Percentiles rank a stretch among this genome's conserved stretches.
phyloP scores from a whole-genome alignment of 1,140 invertebrate genomes.

The Heterodera schachtii region DNA sequence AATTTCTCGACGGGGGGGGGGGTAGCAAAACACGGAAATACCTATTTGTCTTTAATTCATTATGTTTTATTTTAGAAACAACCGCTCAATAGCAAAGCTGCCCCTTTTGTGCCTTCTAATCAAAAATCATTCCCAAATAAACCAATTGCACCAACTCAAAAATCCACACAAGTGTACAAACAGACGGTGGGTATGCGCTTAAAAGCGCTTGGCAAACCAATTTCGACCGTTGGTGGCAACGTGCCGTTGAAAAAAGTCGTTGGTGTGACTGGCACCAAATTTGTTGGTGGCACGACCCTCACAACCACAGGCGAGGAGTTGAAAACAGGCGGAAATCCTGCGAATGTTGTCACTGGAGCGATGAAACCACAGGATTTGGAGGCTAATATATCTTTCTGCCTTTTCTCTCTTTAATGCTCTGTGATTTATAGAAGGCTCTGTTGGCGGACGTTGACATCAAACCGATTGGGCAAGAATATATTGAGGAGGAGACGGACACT shows the following conservation, averaged over 20 bases:
- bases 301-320: slow-evolving; percentile 44
- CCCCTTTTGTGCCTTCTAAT: too few relatives aligned
- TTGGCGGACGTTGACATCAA: slow-evolving; percentile 79
- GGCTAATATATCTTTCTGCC: neutral
- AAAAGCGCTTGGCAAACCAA: slow-evolving; percentile 19
- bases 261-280: slow-evolving; percentile 83
- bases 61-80: too few relatives aligned
- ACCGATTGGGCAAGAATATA: slow-evolving; percentile 96
- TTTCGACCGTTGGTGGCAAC: slow-evolving; percentile 33
- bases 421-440: slow-evolving; percentile 33
- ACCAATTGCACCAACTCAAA: too few relatives aligned
- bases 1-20: too few relatives aligned
- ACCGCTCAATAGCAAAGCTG: too few relatives aligned
- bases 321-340: slow-evolving; percentile 3
- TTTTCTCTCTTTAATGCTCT: neutral
- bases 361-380: slow-evolving; percentile 29
- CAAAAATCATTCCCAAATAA: too few relatives aligned
- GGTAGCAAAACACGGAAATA: too few relatives aligned
- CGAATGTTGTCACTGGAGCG: slow-evolving; percentile 17
- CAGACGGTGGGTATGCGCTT: too few relatives aligned
- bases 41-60: too few relatives aligned
- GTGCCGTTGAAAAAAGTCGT: slow-evolving; percentile 70
- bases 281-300: slow-evolving; percentile 73
- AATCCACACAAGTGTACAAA: too few relatives aligned
- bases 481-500: slow-evolving; percentile 93